Base-by-base conservation (phyloP, 2,888 invertebrate genomes). In the Mimumesa dahlbomi region DNA sequence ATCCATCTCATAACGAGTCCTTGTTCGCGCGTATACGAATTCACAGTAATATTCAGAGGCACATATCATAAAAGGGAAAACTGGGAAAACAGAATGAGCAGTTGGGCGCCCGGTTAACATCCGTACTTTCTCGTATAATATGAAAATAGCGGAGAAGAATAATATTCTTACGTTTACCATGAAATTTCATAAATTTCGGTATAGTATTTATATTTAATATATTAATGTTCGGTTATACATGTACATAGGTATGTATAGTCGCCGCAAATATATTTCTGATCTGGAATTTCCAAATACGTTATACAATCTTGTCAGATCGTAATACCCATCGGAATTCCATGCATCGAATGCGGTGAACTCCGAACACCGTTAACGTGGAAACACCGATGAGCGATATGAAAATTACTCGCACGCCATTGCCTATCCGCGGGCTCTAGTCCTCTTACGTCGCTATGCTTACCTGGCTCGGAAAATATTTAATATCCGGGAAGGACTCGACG, bases 1-100 rank as follows among this genome's bases (percentile, higher is more conserved):
- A 36, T 65, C 69, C 62, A 50, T 48, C 65, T 69, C 59, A 57
- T 76, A 73, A 76, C 69, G 71, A 68, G 59, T 65, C 69, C 73
- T 67, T 75, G 73, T 75, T 69, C 67, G 40, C 56, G 54, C 46
- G 40, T 61, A 49, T 19, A 63, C 65, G 58, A 75, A 68, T 54
- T 48, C 59, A 34, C 43, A 43, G 53, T 54, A 54, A 34, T 29
- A 66, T 48, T 16, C 53, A 49, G 56, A 58, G 38, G 49, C 49
- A 40, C 43, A 22, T 25, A 22, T 46, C 50, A 25, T 46, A 19
- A 57, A 63, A 45, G 50, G 34, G 59, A 50, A 59, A 49, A 49
- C 34, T 25, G 58, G 19, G 43, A 49, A 42, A 54, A 22, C 61
- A 52, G 58, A 68, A 64, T 53, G 67, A 68, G 61, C 43, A 58